phyloP scores from a whole-genome alignment of 2,888 invertebrate species.

The Tineola bisselliella region DNA sequence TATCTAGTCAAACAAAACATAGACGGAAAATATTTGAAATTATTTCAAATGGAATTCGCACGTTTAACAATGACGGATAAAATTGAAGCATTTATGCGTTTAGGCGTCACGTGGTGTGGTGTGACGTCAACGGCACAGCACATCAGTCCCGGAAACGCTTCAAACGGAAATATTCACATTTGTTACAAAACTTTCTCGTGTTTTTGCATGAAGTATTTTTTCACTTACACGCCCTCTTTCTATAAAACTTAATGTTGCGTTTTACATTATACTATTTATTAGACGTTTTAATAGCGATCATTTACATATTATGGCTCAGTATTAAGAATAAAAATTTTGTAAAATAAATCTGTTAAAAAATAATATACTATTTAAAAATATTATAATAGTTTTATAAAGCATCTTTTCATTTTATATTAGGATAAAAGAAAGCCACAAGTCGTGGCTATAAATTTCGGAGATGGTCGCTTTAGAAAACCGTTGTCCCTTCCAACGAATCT shows the following conservation, averaged over 20 bases:
- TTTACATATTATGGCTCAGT: too few species aligned
- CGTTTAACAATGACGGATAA: not conserved
- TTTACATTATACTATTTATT: too few species aligned
- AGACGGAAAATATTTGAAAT: too few species aligned
- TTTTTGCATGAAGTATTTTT: not conserved
- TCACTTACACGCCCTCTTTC: too few species aligned
- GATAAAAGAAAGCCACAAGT: not conserved
- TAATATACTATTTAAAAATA: too few species aligned
- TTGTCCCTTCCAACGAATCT: not conserved
- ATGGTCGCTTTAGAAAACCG: not conserved
- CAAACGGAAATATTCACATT: not conserved
- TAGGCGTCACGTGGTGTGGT: not conserved
- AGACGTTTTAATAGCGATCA: too few species aligned
- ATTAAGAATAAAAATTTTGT: too few species aligned
- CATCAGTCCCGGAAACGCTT: not conserved
- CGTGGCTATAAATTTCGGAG: not conserved
- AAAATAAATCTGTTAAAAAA: too few species aligned
- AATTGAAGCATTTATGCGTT: not conserved
- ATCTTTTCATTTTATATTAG: not conserved
- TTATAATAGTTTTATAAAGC: too few species aligned
- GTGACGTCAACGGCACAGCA: not conserved
- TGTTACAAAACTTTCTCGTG: not conserved
- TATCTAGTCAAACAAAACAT: too few species aligned
- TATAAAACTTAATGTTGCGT: too few species aligned
- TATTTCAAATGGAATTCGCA: too few species aligned